Base-by-base conservation (phyloP, 2,888 invertebrate genomes). In the Eueremaeus valkanovi region DNA sequence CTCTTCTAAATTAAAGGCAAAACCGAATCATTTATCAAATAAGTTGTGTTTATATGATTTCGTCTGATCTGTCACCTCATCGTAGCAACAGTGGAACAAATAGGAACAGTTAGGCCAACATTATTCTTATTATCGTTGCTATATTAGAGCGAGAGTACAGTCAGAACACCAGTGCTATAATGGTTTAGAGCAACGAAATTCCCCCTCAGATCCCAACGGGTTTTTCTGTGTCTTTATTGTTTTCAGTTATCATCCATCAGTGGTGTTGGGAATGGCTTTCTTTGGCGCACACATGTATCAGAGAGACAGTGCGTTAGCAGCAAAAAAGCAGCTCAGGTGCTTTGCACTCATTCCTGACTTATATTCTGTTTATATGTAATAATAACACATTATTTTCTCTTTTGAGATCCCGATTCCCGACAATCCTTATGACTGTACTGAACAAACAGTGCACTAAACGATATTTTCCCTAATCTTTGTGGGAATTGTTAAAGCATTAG, bases 201-300 rank as follows among this genome's bases (percentile, higher is more conserved):
- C 68, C 68, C 68, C 68, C 68, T 68, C 68, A 68, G 68, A 68
- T 68, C 68, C 68, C 68, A 42, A 68, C 16, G 68, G 68, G 40
- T 68, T 68, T 61, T 68, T 68, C 42, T 9, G 42, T 40, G 68
- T 68, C 68, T 68, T 68, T 27, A 68, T 40, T 68, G 68, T 40
- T 68, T 68, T 68, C 24, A 40, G 11, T 24, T 40, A 24, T 68
- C 68, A 68, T 68, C 68, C 68, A 68, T 68, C 68, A 68, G 68
- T 42, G 40, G 21, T 42, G 36, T 36, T 42, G 68, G 21, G 42
- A 21, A 68, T 24, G 68, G 40, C 42, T 68, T 68, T 68, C 42
- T 40, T 68, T 61, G 61, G 61, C 18, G 31, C 31, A 16, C 61
- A 33, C 5, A 33, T 61, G 40, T 40, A 27, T 61, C 31, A 61